These are phyloP conservation scores for Meandrina meandrites DNA, from an alignment of 92 coral and sea anemone genomes.

Conservation along the genomic window DNA sequence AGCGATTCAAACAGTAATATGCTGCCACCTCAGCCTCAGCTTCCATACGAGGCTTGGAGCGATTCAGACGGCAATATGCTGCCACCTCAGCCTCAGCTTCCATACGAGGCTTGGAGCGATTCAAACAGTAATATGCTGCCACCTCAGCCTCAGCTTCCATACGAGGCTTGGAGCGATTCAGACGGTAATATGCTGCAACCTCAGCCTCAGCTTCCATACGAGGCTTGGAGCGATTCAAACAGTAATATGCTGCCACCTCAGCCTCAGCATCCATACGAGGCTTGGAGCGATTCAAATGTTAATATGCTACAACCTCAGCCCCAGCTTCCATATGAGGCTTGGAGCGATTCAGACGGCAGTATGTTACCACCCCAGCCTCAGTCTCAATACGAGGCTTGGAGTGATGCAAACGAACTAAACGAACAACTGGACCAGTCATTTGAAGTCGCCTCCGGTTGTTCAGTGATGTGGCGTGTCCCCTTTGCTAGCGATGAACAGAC, in stretches of 20 bases:
- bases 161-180: conserved; percentile 12
- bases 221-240: conserved; percentile 11
- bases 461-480: background rate
- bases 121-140: background rate
- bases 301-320: conserved; percentile 1
- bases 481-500: background rate
- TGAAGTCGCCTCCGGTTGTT: background rate
- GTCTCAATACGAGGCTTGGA: conserved; percentile 16
- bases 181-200: background rate
- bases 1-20: background rate
- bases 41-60: conserved; percentile 23
- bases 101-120: conserved; percentile 20
- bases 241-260: background rate
- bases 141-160: conserved; percentile 19
- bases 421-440: background rate
- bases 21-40: conserved; percentile 11
- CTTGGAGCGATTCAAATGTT: background rate
- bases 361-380: conserved; percentile 8
- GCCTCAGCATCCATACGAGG: conserved; percentile 17
- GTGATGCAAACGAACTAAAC: background rate
- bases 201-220: conserved; percentile 18
- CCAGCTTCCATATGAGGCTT: conserved; percentile 7
- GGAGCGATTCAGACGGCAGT: background rate
- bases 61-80: background rate
- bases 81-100: conserved; percentile 17